Conservation (phyloP, 2,888 invertebrate genomes). For the Heliconius ethilla region DNA sequence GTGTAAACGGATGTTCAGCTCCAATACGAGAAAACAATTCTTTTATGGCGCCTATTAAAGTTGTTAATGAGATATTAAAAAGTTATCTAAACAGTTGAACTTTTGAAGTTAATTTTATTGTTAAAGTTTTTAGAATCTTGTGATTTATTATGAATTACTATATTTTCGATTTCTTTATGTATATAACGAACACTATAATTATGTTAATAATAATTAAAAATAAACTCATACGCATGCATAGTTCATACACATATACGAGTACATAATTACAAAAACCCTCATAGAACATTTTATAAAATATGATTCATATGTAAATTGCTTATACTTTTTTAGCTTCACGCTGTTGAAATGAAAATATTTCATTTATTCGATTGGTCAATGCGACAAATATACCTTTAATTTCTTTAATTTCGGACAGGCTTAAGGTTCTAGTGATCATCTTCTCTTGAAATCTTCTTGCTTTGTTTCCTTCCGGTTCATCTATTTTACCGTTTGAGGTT, state of each 20-base stretch:
- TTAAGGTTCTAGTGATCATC: constrained; percentile 21
- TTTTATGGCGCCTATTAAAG: constrained; percentile 37
- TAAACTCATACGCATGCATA: background rate
- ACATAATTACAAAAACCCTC: too few species aligned
- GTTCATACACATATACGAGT: too few species aligned
- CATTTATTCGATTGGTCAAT: too few species aligned
- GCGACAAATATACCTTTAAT: constrained; percentile 32
- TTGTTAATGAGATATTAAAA: background rate
- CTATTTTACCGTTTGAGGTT: background rate
- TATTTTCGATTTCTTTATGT: background rate
- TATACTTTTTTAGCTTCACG: background rate
- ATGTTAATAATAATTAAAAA: background rate
- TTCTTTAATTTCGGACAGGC: constrained; percentile 32
- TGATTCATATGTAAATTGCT: too few species aligned
- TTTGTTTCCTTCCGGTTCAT: constrained; percentile 8
- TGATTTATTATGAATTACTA: background rate
- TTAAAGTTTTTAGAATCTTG: background rate
- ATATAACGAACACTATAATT: too few species aligned
- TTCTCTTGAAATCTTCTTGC: constrained; percentile 18
- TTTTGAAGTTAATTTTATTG: background rate
- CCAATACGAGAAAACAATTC: constrained; percentile 29
- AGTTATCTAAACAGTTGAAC: background rate
- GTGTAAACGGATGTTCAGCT: constrained; percentile 37
- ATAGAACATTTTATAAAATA: too few species aligned
- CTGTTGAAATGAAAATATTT: too few species aligned